Evolutionary conservation across 1,140 invertebrate species (phyloP).

Genomic region (Pygmarrhopalites habei): DNA sequence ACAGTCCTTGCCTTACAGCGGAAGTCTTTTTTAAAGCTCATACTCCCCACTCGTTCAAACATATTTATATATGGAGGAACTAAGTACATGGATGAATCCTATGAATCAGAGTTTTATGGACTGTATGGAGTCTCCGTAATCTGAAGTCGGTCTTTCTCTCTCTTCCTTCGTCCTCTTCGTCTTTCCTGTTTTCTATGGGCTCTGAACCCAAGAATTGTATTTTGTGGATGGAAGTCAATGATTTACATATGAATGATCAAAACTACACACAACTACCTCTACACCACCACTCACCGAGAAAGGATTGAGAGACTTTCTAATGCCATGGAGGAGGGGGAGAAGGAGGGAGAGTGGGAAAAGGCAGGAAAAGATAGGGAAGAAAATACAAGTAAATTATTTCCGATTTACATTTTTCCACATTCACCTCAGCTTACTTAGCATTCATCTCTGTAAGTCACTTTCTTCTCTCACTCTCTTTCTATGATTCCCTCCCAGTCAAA

Average conservation of each 20-base stretch:
- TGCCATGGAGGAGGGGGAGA: not conserved
- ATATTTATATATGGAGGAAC: no score
- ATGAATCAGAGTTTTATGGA: no score
- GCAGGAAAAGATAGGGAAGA: conserved; percentile 8
- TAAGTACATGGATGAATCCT: no score
- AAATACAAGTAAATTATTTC: conserved; percentile 32
- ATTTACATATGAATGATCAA: conserved; percentile 30
- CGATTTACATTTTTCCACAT: conserved; percentile 28
- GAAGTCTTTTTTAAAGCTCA: no score
- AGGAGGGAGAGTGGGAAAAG: not conserved
- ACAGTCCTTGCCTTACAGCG: no score
- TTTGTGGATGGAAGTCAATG: conserved; percentile 13
- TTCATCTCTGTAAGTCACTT: conserved; percentile 3
- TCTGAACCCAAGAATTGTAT: no score
- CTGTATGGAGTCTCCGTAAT: no score
- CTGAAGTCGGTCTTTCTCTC: no score
- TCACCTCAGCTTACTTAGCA: conserved; percentile 23
- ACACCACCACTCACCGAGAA: no score
- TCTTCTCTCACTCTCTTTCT: conserved; percentile 2
- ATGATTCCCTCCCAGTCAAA: not conserved
- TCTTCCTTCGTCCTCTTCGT: no score
- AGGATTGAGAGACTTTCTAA: conserved; percentile 4
- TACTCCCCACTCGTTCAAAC: no score
- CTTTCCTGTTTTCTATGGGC: no score
- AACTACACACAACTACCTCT: conserved; percentile 4